A percentile compares a stretch with the other conserved stretches of the same genome.
Conservation (phyloP, 2,113 vertebrate species). For the Lichenostomus cassidix region DNA sequence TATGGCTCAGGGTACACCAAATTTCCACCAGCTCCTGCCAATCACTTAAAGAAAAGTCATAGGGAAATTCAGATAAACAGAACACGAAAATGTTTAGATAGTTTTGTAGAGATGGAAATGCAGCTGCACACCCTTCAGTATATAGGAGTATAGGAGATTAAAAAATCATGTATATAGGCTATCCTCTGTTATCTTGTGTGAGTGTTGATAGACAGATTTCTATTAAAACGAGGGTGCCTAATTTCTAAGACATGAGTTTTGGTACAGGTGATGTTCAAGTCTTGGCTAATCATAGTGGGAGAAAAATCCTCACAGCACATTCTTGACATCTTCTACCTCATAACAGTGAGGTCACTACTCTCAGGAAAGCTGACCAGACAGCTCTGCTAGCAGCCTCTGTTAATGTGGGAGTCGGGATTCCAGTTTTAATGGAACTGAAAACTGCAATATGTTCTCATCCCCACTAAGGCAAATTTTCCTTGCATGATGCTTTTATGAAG, state of each 20-base stretch:
- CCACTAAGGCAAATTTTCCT: neutral
- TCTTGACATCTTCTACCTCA: neutral
- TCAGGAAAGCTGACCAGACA: neutral
- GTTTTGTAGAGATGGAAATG: neutral
- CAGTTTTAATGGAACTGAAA: neutral
- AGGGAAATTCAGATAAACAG: neutral
- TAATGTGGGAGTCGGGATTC: neutral
- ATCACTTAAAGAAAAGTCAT: neutral
- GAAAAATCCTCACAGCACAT: neutral
- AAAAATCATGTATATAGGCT: neutral
- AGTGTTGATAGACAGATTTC: neutral
- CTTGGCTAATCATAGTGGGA: neutral
- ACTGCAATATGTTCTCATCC: neutral
- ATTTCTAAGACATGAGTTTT: neutral
- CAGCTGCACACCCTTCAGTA: neutral
- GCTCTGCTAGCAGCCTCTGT: neutral
- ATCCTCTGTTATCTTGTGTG: neutral
- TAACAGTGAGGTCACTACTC: neutral
- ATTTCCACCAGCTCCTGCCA: neutral
- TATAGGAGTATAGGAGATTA: neutral
- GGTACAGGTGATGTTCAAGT: neutral
- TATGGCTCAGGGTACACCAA: neutral
- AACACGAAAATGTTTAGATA: neutral
- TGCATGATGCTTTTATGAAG: neutral
- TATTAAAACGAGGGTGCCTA: neutral